phyloP scores from a whole-genome alignment of 1,140 invertebrate species.

The Magallana angulata region DNA sequence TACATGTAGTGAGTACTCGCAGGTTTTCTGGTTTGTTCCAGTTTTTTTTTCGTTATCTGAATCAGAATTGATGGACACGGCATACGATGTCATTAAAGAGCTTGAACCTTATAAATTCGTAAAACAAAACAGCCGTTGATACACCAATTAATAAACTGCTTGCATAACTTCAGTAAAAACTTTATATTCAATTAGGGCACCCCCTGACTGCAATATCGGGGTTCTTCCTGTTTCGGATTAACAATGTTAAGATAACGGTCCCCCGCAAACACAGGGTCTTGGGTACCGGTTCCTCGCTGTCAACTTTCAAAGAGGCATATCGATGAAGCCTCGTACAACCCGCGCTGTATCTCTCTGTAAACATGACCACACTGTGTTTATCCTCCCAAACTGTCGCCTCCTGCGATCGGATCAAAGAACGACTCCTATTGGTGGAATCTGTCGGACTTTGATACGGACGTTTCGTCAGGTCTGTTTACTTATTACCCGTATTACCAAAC shows the following conservation, averaged over 20 bases:
- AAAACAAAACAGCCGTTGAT: too few relatives aligned
- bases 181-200: neutral
- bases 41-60: too few relatives aligned
- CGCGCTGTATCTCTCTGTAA: neutral
- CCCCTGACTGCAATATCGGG: neutral
- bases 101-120: too few relatives aligned
- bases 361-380: neutral
- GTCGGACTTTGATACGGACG: neutral
- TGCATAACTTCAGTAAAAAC: neutral
- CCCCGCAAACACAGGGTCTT: neutral
- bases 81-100: too few relatives aligned
- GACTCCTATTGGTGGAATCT: neutral
- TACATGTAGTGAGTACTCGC: too few relatives aligned
- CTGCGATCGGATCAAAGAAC: neutral
- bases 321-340: neutral
- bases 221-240: neutral
- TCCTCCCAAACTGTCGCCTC: neutral
- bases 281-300: neutral
- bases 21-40: too few relatives aligned
- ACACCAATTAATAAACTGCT: too few relatives aligned
- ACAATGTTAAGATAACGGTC: neutral
- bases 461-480: too few relatives aligned
- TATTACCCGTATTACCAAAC: neutral
- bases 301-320: conserved; percentile 3
- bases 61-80: too few relatives aligned